Percentiles rank a stretch among this genome's conserved stretches.
Conservation (phyloP, 2,797 vertebrate genomes). For the Crenichthys baileyi region DNA sequence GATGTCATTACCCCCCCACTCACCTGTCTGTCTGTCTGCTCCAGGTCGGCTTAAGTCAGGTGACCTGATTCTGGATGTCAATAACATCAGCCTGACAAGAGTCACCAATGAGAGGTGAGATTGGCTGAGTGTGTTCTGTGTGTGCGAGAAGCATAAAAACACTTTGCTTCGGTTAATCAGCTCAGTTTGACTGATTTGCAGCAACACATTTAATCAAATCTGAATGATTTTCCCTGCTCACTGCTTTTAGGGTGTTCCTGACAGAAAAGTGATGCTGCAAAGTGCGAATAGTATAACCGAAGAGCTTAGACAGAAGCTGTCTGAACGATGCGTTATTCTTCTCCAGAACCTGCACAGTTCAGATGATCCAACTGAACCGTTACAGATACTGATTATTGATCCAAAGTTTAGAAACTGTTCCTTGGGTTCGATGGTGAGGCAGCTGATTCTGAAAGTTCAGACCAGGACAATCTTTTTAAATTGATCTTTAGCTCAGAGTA, state of each 20-base stretch:
- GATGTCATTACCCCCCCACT: background rate
- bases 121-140: background rate
- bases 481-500: background rate
- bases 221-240: background rate
- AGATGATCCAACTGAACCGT: background rate
- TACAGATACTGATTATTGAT: background rate
- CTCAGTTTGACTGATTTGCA: background rate
- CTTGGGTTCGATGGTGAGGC: background rate
- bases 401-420: background rate
- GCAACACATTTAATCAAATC: background rate
- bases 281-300: background rate
- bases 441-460: background rate
- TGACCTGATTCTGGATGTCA: constrained; percentile 89
- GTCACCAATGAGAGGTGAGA: constrained; percentile 85
- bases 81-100: constrained; percentile 85
- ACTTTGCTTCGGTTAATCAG: background rate
- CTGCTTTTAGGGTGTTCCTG: background rate
- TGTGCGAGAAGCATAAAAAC: background rate
- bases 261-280: background rate
- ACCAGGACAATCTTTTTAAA: background rate
- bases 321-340: background rate
- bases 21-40: constrained; percentile 36
- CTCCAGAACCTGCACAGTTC: too few relatives aligned
- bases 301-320: background rate
- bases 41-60: constrained; percentile 86